These are phyloP conservation scores for Panagrolaimus sp. DNA, from an alignment of 1,140 invertebrate genomes.

Conservation along the genomic window DNA sequence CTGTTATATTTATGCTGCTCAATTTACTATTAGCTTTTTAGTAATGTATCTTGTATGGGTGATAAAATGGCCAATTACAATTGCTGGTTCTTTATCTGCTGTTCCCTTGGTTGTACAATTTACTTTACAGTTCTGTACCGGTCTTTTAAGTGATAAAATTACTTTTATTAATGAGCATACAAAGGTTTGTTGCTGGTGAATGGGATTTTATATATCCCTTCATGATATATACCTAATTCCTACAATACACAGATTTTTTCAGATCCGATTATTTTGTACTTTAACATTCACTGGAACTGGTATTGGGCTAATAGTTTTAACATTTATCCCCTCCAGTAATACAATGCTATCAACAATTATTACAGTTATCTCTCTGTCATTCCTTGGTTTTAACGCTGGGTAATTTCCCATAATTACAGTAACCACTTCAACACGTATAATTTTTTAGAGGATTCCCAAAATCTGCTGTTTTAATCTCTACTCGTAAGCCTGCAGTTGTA, in stretches of 20 bases:
- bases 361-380: neutral
- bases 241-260: neutral
- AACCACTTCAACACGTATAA: neutral
- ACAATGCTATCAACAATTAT: neutral
- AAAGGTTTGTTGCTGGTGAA: neutral
- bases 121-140: neutral
- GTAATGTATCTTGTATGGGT: slow-evolving; percentile 5
- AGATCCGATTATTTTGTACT: slow-evolving; percentile 6
- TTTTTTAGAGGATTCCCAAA: slow-evolving; percentile 5
- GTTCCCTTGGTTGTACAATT: slow-evolving; percentile 2
- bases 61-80: neutral
- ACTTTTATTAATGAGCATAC: neutral
- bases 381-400: neutral
- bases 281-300: neutral
- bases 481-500: neutral
- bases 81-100: neutral
- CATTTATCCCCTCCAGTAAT: neutral
- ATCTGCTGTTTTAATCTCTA: neutral
- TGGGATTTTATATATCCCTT: neutral
- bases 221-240: neutral
- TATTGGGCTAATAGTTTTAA: neutral
- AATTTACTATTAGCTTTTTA: neutral
- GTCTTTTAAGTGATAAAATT: slow-evolving; percentile 11
- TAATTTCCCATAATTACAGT: neutral
- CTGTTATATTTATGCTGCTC: neutral